These are phyloP conservation scores for Helicoverpa zea DNA, from an alignment of 1,140 invertebrate species.

Conservation along the genomic window DNA sequence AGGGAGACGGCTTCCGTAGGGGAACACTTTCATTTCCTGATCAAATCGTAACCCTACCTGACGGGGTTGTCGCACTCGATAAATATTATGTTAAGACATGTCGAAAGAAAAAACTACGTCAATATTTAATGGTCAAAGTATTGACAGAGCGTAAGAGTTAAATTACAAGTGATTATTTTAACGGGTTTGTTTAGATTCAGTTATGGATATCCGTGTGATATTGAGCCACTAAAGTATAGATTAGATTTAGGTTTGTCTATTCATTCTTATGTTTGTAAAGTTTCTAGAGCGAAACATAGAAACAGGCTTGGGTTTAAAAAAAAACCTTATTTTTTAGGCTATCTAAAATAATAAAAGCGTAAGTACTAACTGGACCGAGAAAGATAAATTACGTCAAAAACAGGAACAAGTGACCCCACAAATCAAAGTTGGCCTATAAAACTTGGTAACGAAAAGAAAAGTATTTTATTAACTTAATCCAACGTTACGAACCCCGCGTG, in stretches of 20 bases:
- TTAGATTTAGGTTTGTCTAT: no score
- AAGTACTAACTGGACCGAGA: not conserved
- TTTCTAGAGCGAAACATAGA: no score
- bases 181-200: no score
- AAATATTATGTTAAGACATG: conserved; percentile 1
- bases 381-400: not conserved
- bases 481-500: not conserved
- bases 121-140: no score
- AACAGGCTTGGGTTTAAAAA: no score
- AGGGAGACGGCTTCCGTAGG: conserved; percentile 49
- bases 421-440: not conserved
- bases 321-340: no score
- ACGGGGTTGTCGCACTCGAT: conserved; percentile 2
- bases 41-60: conserved; percentile 32
- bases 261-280: no score
- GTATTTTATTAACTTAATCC: not conserved
- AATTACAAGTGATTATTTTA: no score
- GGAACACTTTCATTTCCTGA: conserved; percentile 42
- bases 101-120: not conserved
- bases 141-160: no score
- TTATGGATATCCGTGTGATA: no score
- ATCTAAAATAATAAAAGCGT: no score
- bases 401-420: not conserved
- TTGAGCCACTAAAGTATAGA: no score
- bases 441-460: not conserved